Percentiles rank a stretch among this genome's conserved stretches.
Conservation (phyloP, 2,113 vertebrate species). For the Xiphorhynchus elegans region DNA sequence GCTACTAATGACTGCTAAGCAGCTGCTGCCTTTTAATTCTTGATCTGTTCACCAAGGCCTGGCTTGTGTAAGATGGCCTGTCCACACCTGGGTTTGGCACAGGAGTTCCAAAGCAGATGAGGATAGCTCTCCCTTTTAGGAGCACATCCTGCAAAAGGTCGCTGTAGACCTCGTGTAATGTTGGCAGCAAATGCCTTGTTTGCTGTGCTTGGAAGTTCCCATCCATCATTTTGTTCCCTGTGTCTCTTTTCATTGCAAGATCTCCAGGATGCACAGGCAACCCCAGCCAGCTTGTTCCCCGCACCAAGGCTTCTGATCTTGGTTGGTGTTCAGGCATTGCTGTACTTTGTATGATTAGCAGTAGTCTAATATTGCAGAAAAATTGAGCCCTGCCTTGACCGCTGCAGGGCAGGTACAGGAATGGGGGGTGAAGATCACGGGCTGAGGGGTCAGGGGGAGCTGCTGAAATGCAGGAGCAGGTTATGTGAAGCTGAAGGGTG, state of each 20-base stretch:
- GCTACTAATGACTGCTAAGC: not conserved
- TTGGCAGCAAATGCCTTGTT: not conserved
- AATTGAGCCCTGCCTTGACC: not conserved
- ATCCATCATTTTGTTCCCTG: not conserved
- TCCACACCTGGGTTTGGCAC: not conserved
- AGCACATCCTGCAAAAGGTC: not conserved
- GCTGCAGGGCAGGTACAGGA: accelerated
- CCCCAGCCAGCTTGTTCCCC: not conserved
- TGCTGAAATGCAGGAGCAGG: not conserved
- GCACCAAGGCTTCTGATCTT: not conserved
- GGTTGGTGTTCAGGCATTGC: not conserved
- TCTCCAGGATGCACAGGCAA: not conserved
- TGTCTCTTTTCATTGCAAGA: not conserved
- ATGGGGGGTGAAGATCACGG: not conserved
- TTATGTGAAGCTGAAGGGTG: not conserved
- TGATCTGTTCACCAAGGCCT: not conserved
- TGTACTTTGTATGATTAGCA: not conserved
- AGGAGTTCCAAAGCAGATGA: not conserved
- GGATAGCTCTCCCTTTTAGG: not conserved
- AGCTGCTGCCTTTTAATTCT: not conserved
- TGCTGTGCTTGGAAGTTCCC: not conserved
- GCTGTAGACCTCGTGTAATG: accelerated
- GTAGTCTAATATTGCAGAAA: not conserved
- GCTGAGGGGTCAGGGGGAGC: not conserved
- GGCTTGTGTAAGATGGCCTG: not conserved